Percentiles rank a stretch among this genome's conserved stretches.
Evolutionary conservation across 2,888 invertebrate species (phyloP).

Genomic region (Mactromeris polynyma): DNA sequence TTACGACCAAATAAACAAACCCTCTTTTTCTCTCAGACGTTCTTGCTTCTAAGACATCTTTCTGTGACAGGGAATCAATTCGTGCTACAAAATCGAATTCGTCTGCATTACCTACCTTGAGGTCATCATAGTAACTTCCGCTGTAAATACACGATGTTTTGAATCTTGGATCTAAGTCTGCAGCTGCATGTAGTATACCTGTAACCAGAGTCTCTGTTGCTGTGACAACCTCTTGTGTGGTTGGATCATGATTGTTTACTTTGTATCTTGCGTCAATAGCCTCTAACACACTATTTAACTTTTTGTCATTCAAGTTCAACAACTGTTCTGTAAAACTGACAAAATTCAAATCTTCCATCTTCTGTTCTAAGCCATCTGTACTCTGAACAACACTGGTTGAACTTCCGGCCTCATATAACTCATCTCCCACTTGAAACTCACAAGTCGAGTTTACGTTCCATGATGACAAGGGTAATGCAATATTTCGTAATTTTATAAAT

Average conservation of each 20-base stretch:
- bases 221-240: conserved; percentile 34
- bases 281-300: conserved; percentile 32
- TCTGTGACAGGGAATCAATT: conserved; percentile 45
- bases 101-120: conserved; percentile 50
- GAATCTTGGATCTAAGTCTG: conserved; percentile 51
- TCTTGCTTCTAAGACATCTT: conserved; percentile 35
- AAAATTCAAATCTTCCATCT: neutral
- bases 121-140: conserved; percentile 57
- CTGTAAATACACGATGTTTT: conserved; percentile 40
- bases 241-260: conserved; percentile 14
- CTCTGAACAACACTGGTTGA: no score
- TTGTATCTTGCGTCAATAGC: conserved; percentile 30
- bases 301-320: conserved; percentile 17
- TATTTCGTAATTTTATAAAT: no score
- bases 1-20: conserved; percentile 54
- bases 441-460: no score
- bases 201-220: conserved; percentile 43
- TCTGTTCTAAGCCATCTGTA: no score
- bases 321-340: neutral
- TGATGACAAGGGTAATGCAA: no score
- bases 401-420: no score
- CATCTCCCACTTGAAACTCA: no score
- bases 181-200: conserved; percentile 20
- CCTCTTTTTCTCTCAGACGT: conserved; percentile 40
- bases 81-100: conserved; percentile 56